Evolutionary conservation across 53 echinoderm and acorn worm species (phyloP), one percentile per base, ranked within the genome.

Genomic region (Zoroaster sp.): DNA sequence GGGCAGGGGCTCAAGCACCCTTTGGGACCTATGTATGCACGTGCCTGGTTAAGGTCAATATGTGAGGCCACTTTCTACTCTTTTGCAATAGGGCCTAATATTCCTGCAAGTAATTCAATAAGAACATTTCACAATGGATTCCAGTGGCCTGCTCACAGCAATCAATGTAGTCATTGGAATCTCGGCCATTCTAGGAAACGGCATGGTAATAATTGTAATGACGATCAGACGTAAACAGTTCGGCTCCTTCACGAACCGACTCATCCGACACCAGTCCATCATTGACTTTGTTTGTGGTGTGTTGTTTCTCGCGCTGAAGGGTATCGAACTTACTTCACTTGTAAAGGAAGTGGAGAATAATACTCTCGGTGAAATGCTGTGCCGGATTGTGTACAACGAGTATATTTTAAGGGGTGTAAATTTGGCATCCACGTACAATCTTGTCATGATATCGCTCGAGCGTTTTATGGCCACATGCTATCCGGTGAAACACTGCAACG

Each of bases 371-470:
- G 23, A 59, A 10, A 21, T 59, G 28, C 23, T 59, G 63, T 59
- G 30, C 25, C 55, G 55, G 1, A 8, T 55, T 6, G 25, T 55
- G n/a, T n/a, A n/a, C n/a, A n/a, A n/a, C n/a, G n/a, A n/a, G n/a
- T n/a, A n/a, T n/a, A n/a, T n/a, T 2, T 25, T 81, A 0, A 65
- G 65, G 81, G 31, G 40, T 17, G 15, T 81, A 40, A 28, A 38
- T 15, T 20, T 81, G 66, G 40, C 67, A 5, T 81, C 81, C 13
- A 81, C 81, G 14, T 81, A 66, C 81, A 81, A 81, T 20, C 54
- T 78, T 32, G 78, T 78, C 10, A 17, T 52, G 4, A 53, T 35
- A 3, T 55, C 55, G 55, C 55, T 55, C 6, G 55, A 55, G 9
- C 55, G 55, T 25, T 55, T 55, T 2, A 55, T 53, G 35, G 78